Evolutionary conservation across 2,113 vertebrate genomes (phyloP), one percentile per base, ranked within the genome.

Genomic region (Pomatostomus ruficeps): DNA sequence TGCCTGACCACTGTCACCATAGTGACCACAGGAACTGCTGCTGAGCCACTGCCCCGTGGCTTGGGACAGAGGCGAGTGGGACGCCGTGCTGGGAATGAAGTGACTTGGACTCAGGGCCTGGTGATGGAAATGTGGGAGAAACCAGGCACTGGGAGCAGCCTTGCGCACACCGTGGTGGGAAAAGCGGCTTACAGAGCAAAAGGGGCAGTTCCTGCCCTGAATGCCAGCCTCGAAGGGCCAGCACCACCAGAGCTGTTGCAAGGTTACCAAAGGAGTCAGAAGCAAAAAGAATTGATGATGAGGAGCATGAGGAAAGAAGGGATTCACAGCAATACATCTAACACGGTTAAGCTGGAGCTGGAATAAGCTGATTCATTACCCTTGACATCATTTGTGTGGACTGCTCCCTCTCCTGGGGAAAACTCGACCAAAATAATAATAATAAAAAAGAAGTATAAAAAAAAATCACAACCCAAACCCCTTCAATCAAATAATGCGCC

Each of bases 351-450:
- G 7, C 58, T 29, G 24, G 29, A 92, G 52, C 52, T 45, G 52
- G 22, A 76, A 17, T 7, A 14, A 89, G 52, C 25, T 13, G 14
- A 36, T 74, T 71, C 35, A 22, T 51, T 58, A 31, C 51, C 19
- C 17, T 54, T 0, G 3, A 7, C 48, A 11, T 42, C 7, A 5
- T 23, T 71, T 70, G 15, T 26, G 45, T 13, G 61, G 36, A 86
- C 28, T 93, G 77, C 89, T 94, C 95, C 81, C 85, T 95, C 93
- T 91, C 73, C 81, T 61, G 93, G 73, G 77, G 31, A 81, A 91
- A 77, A 14, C 20, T 17, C n/a, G 59, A 21, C 8, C 8, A 17
- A 43, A 36, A 43, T n/a, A n/a, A n/a, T n/a, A n/a, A n/a, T n/a
- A 48, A 40, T 33, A 23, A 52, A 15, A 3, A 8, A 51, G 46